These are phyloP conservation scores for Labeo catla DNA, from an alignment of 2,113 vertebrate species.

Conservation along the genomic window DNA sequence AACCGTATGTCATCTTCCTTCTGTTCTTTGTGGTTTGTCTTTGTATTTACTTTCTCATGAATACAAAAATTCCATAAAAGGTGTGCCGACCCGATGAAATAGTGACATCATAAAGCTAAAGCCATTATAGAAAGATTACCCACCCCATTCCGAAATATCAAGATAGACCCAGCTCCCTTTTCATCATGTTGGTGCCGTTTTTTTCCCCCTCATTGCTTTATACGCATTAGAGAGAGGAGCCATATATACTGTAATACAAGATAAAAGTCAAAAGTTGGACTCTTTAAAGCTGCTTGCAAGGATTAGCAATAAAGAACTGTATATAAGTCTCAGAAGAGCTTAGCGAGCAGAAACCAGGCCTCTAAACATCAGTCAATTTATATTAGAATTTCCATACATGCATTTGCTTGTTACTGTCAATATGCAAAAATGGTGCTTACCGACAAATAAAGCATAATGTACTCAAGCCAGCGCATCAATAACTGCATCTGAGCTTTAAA, in stretches of 20 bases:
- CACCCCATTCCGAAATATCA: conserved; percentile 72
- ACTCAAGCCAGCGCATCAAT: conserved; percentile 91
- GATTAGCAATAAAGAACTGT: conserved; percentile 96
- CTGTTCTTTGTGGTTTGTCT: conserved; percentile 30
- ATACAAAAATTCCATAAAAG: conserved; percentile 79
- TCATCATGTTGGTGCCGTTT: conserved; percentile 55
- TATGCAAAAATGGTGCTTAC: conserved; percentile 99
- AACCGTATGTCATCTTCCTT: neutral
- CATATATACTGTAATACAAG: conserved; percentile 76
- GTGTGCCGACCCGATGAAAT: conserved; percentile 75
- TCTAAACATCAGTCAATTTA: conserved; percentile 98
- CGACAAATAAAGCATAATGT: conserved; percentile 99
- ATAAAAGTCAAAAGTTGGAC: conserved; percentile 75
- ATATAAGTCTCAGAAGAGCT: conserved; percentile 94
- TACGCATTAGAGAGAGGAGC: conserved; percentile 75
- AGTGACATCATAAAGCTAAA: conserved; percentile 72
- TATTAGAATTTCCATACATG: conserved; percentile 99
- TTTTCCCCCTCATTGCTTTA: conserved; percentile 53
- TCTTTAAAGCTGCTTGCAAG: conserved; percentile 72
- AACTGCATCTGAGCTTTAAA: conserved; percentile 92
- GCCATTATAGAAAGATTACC: conserved; percentile 73
- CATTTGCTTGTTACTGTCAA: conserved; percentile 99
- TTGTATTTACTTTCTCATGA: conserved; percentile 63
- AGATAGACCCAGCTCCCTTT: conserved; percentile 69
- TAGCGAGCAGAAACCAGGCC: conserved; percentile 90